phyloP scores from a whole-genome alignment of 2,797 vertebrate species.

The Cyclura pinguis region DNA sequence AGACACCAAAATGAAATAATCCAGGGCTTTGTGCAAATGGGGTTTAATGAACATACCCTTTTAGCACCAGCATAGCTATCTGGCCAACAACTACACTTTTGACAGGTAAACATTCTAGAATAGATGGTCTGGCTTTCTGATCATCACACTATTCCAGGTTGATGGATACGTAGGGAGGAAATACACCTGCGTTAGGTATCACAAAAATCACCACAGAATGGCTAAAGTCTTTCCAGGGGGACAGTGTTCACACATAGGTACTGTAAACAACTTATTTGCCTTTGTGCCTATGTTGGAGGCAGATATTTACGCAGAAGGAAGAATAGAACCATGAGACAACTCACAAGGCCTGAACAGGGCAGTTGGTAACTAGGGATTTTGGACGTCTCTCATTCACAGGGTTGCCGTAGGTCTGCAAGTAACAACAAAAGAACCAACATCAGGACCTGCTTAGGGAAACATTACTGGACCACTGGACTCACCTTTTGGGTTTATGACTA shows the following conservation, averaged over 20 bases:
- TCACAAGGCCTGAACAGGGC: background rate
- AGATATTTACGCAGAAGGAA: background rate
- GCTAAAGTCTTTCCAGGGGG: background rate
- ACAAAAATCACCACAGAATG: background rate
- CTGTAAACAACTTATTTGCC: background rate
- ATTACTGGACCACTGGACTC: background rate
- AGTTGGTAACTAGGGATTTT: too few species aligned
- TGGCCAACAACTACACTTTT: background rate
- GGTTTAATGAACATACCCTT: background rate
- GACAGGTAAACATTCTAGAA: background rate
- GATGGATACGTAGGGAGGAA: background rate
- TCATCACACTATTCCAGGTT: background rate
- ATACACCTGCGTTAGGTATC: background rate
- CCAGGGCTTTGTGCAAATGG: background rate
- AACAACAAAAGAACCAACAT: background rate
- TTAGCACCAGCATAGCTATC: background rate
- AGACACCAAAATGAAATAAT: background rate
- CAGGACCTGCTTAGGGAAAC: background rate
- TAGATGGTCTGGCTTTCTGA: background rate
- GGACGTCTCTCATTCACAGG: too few species aligned
- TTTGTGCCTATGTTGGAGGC: background rate
- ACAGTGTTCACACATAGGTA: background rate
- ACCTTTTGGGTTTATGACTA: background rate
- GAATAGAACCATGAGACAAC: background rate
- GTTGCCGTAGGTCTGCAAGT: too few species aligned